These are phyloP conservation scores for Lasius platythorax DNA, from an alignment of 2,888 invertebrate genomes.

Conservation along the genomic window DNA sequence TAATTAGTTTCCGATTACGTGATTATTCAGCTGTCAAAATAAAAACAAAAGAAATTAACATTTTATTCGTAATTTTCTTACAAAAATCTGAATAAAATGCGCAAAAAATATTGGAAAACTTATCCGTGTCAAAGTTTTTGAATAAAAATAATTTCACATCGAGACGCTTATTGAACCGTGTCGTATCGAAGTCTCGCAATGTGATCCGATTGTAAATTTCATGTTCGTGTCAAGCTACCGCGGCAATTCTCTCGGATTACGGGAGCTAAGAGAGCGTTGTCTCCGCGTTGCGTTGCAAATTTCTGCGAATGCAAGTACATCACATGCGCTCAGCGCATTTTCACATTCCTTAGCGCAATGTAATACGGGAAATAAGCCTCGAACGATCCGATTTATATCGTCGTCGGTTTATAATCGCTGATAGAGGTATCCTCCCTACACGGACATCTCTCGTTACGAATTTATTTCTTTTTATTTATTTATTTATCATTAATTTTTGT, in stretches of 20 bases:
- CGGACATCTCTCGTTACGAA: background rate
- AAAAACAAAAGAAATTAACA: background rate
- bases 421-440: background rate
- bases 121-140: background rate
- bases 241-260: slow-evolving; percentile 66
- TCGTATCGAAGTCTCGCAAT: slow-evolving; percentile 63
- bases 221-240: slow-evolving; percentile 63
- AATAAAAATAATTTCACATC: slow-evolving; percentile 1
- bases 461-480: too few relatives aligned
- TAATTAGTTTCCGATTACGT: slow-evolving; percentile 45
- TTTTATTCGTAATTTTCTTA: slow-evolving; percentile 10
- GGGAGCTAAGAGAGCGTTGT: slow-evolving; percentile 59
- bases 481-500: too few relatives aligned
- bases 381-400: slow-evolving; percentile 3
- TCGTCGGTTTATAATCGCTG: background rate
- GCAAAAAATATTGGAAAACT: background rate
- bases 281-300: slow-evolving; percentile 58
- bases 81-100: too few relatives aligned
- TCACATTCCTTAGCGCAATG: slow-evolving; percentile 32
- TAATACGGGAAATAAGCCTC: slow-evolving; percentile 7
- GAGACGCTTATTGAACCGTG: slow-evolving; percentile 19
- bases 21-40: slow-evolving; percentile 21
- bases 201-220: slow-evolving; percentile 68
- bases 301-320: slow-evolving; percentile 66
- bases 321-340: slow-evolving; percentile 45